These are phyloP conservation scores for Hipposideros armiger DNA, from an alignment of 2,113 vertebrate species.

Conservation along the genomic window DNA sequence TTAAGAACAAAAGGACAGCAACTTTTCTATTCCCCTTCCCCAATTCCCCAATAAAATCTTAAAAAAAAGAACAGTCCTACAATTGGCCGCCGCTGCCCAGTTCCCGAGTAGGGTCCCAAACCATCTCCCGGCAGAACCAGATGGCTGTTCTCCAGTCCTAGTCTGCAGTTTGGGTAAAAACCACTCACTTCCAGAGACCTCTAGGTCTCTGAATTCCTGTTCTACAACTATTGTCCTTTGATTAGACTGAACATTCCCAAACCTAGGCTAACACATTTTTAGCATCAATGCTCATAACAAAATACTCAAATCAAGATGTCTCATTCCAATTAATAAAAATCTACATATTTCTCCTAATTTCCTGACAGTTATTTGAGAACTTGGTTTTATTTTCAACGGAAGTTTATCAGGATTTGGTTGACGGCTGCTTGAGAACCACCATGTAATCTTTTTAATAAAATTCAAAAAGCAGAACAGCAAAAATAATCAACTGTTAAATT, in stretches of 20 bases:
- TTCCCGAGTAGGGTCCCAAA: background rate
- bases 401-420: constrained; percentile 1
- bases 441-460: constrained; percentile 3
- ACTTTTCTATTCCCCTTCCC: too few species aligned
- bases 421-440: background rate
- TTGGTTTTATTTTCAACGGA: constrained; percentile 57
- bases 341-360: constrained; percentile 1
- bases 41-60: too few species aligned
- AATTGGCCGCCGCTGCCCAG: background rate
- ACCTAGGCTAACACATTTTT: constrained; percentile 14
- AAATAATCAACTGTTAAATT: background rate
- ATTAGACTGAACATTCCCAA: background rate
- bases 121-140: background rate
- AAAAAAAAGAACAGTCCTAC: background rate
- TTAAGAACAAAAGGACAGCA: too few species aligned
- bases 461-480: constrained; percentile 21
- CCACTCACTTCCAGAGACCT: background rate
- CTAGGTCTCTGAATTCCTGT: constrained; percentile 49
- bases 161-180: background rate
- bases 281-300: background rate
- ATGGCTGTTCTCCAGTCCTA: background rate
- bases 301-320: constrained; percentile 24
- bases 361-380: background rate
- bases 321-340: constrained; percentile 41
- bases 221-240: background rate